Conservation (phyloP, 1,140 invertebrate genomes). For the Drosophila cardini region DNA sequence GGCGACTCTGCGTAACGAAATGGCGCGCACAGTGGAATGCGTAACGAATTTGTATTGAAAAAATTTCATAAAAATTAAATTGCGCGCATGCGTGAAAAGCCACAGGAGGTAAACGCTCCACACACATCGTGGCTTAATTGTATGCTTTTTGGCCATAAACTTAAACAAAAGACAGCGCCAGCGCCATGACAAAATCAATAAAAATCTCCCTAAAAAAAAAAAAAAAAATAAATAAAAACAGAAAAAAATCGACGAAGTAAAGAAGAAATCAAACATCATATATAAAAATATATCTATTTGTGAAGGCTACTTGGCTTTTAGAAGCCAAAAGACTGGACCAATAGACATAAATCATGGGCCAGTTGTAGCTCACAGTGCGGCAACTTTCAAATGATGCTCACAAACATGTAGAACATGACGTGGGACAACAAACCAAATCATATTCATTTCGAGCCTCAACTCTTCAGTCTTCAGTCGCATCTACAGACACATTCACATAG, state of each 20-base stretch:
- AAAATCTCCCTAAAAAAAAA: conserved; percentile 24
- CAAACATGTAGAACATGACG: conserved; percentile 78
- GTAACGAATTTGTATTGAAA: conserved; percentile 54
- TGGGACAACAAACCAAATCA: conserved; percentile 62
- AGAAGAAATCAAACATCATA: conserved; percentile 11
- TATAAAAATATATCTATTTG: conserved; percentile 30
- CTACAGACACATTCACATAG: conserved; percentile 44
- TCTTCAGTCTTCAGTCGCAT: conserved; percentile 12
- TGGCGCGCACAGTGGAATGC: conserved; percentile 74
- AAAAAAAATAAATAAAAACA: conserved; percentile 37
- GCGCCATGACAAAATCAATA: conserved; percentile 66
- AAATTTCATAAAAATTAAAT: conserved; percentile 48
- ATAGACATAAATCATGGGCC: conserved; percentile 79
- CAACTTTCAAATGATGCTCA: conserved; percentile 69
- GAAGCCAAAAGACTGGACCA: conserved; percentile 9
- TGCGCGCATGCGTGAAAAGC: conserved; percentile 74
- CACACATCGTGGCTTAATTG: conserved; percentile 39
- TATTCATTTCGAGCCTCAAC: conserved; percentile 33
- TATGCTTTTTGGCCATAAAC: conserved; percentile 25
- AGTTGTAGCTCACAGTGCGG: conserved; percentile 45
- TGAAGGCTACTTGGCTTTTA: conserved; percentile 53
- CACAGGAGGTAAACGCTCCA: conserved; percentile 61
- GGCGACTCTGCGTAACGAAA: conserved; percentile 63
- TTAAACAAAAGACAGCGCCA: conserved; percentile 21
- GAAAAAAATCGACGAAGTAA: conserved; percentile 6